Percentiles rank a stretch among this genome's conserved stretches.
Evolutionary conservation across 2,113 vertebrate genomes (phyloP).

Genomic region (Neolamprologus sp.): DNA sequence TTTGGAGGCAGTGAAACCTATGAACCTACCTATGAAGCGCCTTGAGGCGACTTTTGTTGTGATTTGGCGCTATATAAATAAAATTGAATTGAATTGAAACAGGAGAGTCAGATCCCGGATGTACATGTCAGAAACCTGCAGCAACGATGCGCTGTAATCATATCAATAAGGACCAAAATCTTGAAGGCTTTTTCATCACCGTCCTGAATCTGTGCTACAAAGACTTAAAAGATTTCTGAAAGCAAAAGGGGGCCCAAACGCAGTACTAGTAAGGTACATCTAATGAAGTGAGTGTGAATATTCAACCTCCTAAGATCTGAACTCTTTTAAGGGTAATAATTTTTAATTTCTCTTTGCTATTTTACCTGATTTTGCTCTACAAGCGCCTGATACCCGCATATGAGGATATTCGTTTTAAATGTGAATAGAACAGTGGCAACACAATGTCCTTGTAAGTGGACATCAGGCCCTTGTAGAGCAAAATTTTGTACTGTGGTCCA

Average conservation of each 20-base stretch:
- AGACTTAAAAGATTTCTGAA: background rate
- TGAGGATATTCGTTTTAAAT: background rate
- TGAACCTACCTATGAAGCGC: background rate
- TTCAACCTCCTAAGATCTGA: background rate
- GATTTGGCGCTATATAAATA: background rate
- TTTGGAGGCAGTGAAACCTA: background rate
- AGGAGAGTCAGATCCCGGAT: background rate
- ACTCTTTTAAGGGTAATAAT: background rate
- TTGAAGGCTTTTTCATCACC: background rate
- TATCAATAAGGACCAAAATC: background rate
- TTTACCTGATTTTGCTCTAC: background rate
- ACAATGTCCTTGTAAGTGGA: background rate
- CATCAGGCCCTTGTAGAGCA: background rate
- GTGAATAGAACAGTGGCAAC: background rate
- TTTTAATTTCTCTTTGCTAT: background rate
- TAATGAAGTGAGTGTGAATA: background rate
- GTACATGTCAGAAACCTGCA: background rate
- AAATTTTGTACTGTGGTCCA: background rate
- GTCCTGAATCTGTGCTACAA: fast-evolving
- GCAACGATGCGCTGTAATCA: fast-evolving
- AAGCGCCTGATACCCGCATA: fast-evolving
- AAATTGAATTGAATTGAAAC: background rate
- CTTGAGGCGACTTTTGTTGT: background rate
- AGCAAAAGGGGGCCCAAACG: background rate
- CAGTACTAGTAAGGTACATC: background rate